Evolutionary conservation across 1,140 invertebrate genomes (phyloP), one percentile per base, ranked within the genome.

Genomic region (Phocides pigmalion): DNA sequence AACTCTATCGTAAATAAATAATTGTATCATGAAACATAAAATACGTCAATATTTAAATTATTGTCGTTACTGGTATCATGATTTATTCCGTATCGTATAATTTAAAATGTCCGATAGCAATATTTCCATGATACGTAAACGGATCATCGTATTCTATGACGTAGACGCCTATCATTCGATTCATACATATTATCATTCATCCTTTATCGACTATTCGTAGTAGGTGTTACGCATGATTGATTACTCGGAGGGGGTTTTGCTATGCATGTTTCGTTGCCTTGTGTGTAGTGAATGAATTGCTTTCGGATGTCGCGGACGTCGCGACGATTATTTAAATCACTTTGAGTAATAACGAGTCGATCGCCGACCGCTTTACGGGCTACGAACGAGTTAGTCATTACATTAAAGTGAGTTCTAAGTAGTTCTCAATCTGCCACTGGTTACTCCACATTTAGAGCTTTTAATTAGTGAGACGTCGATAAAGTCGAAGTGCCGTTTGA

Each of bases 231-330:
- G 63, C 66, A 75, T 71, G 68, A 76, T 78, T 70, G 72, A 69
- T 77, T 68, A 35, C 62, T 28, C 19, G 59, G 72, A 49, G 53
- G 67, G 64, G 65, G 50, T 70, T 49, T 64, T 70, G 68, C 68
- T 75, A 81, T 78, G 70, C 77, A 75, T 64, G 72, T 74, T 74
- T 72, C 62, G 72, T 75, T 76, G 62, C 58, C 63, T 64, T 68
- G 68, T 74, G 69, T 76, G 68, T 70, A 78, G 77, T 84, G 56
- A 72, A 72, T 68, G 69, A 75, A 84, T 78, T 56, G 65, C 73
- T 67, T 61, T 75, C 73, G 72, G 69, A 81, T 76, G 68, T 72
- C 28, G 56, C 68, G 67, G 70, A 74, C 77, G 76, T 62, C 19
- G 32, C 46, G 1, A 39, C 11, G 41, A 35, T 59, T 49, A 61